Conservation (phyloP, 2,888 invertebrate species). For the Nemapogon koenigi region DNA sequence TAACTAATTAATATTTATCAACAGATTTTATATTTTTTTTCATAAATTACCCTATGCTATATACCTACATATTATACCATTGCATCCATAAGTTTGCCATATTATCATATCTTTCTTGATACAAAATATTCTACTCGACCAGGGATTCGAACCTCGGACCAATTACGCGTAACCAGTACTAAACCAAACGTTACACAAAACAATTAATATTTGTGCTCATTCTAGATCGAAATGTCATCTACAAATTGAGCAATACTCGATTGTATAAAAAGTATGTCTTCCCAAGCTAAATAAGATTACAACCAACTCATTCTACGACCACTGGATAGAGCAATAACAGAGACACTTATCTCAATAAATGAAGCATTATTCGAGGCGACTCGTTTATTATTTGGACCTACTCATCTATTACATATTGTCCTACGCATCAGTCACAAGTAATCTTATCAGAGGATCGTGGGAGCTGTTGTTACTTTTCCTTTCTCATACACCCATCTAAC, state of each 20-base stretch:
- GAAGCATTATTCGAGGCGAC: constrained; percentile 39
- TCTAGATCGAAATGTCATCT: no score
- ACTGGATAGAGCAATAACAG: constrained; percentile 30
- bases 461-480: constrained; percentile 31
- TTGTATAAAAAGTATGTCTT: no score
- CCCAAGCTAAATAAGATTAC: no score
- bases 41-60: neutral
- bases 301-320: no score
- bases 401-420: constrained; percentile 57
- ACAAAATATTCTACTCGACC: no score
- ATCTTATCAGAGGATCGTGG: constrained; percentile 57
- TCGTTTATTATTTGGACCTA: constrained; percentile 35
- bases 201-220: no score
- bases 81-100: neutral
- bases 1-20: no score
- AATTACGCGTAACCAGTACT: no score
- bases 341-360: constrained; percentile 56
- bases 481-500: constrained; percentile 13
- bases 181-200: no score
- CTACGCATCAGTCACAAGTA: constrained; percentile 53
- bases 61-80: neutral
- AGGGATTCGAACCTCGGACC: no score
- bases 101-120: no score
- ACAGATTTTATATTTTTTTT: neutral
- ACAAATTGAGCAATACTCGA: no score